Evolutionary conservation across 2,113 vertebrate species (phyloP).

Genomic region (Datnioides undecimradiatus): DNA sequence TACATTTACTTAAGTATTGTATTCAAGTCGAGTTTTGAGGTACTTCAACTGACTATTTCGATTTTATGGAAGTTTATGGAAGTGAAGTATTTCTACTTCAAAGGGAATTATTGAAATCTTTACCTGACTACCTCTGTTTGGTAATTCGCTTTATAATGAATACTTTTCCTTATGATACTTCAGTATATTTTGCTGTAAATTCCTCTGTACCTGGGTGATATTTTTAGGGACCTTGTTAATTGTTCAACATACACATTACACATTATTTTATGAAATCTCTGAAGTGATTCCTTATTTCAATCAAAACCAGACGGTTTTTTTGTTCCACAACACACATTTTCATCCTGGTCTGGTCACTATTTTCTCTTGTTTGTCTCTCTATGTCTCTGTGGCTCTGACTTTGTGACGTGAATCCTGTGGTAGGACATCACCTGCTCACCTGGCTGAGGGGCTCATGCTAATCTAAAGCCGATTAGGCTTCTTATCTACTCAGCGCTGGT

Average conservation of each 20-base stretch:
- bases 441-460: conserved; percentile 73
- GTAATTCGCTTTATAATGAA: background rate
- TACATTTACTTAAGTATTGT: too few relatives aligned
- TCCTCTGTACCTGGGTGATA: background rate
- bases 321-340: background rate
- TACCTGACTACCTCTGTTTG: too few relatives aligned
- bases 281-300: background rate
- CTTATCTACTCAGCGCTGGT: conserved; percentile 83
- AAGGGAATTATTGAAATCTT: too few relatives aligned
- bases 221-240: too few relatives aligned
- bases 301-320: background rate
- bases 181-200: background rate
- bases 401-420: conserved; percentile 55
- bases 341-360: conserved; percentile 8
- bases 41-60: too few relatives aligned
- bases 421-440: conserved; percentile 74
- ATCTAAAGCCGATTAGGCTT: conserved; percentile 82
- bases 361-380: conserved; percentile 47
- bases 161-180: background rate
- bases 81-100: too few relatives aligned
- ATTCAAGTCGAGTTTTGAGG: too few relatives aligned
- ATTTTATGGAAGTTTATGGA: background rate
- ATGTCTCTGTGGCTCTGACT: conserved; percentile 9
- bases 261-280: conserved; percentile 4
- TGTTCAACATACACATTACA: background rate